A percentile compares a stretch with the other conserved stretches of the same genome.
phyloP scores from a whole-genome alignment of 1,140 invertebrate species.

The Drosophila obscura region DNA sequence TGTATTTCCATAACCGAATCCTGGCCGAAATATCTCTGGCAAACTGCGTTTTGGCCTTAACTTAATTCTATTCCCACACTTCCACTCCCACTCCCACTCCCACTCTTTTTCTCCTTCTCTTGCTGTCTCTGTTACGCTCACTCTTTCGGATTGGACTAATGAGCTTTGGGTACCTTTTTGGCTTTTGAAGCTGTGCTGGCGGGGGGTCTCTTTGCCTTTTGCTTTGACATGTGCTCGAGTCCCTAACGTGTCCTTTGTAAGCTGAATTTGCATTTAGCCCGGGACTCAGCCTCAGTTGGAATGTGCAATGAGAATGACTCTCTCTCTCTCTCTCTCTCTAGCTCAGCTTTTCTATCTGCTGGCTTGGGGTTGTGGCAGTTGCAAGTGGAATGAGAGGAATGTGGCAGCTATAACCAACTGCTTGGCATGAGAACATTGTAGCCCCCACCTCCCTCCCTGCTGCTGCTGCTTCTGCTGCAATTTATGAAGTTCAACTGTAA shows the following conservation, averaged over 20 bases:
- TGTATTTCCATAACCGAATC: no score
- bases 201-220: conserved; percentile 8
- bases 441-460: conserved; percentile 20
- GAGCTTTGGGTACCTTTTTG: conserved; percentile 54
- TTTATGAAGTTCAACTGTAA: conserved; percentile 78
- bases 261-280: conserved; percentile 65
- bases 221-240: conserved; percentile 52
- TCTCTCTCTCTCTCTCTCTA: background rate
- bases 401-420: conserved; percentile 53
- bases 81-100: background rate
- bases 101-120: background rate
- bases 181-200: conserved; percentile 5
- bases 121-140: background rate
- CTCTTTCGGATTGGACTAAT: conserved; percentile 44
- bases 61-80: conserved; percentile 28
- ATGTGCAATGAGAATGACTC: conserved; percentile 39
- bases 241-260: conserved; percentile 36
- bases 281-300: conserved; percentile 35
- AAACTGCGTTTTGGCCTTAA: background rate
- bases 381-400: background rate
- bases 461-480: conserved; percentile 47
- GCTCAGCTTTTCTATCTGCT: background rate
- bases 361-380: background rate
- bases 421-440: conserved; percentile 68
- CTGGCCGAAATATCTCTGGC: no score